Conservation (phyloP, 2,888 invertebrate species). For the Meiosimyza platycephala region DNA sequence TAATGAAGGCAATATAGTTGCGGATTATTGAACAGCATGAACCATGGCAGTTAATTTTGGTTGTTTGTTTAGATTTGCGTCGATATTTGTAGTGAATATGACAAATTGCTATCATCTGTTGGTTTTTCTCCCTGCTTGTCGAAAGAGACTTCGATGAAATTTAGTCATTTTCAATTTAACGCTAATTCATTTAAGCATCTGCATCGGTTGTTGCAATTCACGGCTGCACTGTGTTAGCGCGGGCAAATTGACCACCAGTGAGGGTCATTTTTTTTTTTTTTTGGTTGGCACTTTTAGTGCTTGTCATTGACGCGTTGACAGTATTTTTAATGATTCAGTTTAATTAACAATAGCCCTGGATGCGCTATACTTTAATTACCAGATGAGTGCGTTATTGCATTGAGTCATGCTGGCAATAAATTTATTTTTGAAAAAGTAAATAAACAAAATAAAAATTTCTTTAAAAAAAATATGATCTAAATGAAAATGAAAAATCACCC, state of each 20-base stretch:
- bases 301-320: conserved; percentile 35
- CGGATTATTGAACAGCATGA: conserved; percentile 6
- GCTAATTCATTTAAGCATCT: conserved; percentile 27
- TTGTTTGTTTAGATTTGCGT: conserved; percentile 3
- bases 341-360: conserved; percentile 46
- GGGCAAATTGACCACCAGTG: neutral
- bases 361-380: too few species aligned
- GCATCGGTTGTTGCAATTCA: conserved; percentile 46
- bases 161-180: conserved; percentile 39
- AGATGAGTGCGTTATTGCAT: too few species aligned
- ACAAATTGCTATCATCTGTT: conserved; percentile 56
- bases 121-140: conserved; percentile 11
- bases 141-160: conserved; percentile 13
- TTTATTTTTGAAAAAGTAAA: too few species aligned
- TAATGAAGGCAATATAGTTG: conserved; percentile 1
- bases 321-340: conserved; percentile 38
- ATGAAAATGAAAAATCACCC: too few species aligned
- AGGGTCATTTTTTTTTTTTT: too few species aligned
- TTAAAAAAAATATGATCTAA: too few species aligned
- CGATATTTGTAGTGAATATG: conserved; percentile 32
- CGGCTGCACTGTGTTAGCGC: neutral
- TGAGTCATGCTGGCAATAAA: too few species aligned
- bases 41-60: neutral
- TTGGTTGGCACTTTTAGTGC: neutral
- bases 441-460: too few species aligned